These are phyloP conservation scores for Ornithorhynchus anatinus DNA, from an alignment of 2,113 vertebrate species.

Conservation along the genomic window DNA sequence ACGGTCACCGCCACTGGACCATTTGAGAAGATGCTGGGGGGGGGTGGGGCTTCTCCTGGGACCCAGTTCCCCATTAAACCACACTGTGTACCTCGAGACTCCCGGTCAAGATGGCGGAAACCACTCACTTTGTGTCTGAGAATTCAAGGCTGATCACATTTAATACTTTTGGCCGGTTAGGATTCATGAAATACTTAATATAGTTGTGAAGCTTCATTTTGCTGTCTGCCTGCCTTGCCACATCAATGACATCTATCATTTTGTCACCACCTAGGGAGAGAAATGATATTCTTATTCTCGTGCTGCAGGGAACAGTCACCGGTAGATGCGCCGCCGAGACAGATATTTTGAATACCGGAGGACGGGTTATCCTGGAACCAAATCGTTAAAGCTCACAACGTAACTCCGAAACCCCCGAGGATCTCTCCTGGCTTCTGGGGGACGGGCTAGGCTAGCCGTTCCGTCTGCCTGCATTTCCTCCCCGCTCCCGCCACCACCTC, in stretches of 20 bases:
- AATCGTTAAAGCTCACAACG: neutral
- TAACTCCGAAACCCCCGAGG: neutral
- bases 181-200: constrained; percentile 91
- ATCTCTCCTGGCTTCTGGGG: neutral
- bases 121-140: constrained; percentile 94
- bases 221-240: constrained; percentile 97
- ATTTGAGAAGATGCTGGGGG: neutral
- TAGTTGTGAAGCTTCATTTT: constrained; percentile 98
- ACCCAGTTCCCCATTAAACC: constrained; percentile 20
- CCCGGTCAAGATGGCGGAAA: constrained; percentile 14
- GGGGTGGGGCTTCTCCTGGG: constrained; percentile 8
- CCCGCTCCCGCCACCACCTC: too few relatives aligned
- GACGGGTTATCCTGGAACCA: neutral
- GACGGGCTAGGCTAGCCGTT: too few relatives aligned
- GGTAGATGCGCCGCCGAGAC: neutral
- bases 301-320: neutral
- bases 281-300: constrained; percentile 39
- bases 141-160: constrained; percentile 99
- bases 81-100: constrained; percentile 16
- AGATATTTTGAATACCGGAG: constrained; percentile 11
- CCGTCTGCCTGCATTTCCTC: too few relatives aligned
- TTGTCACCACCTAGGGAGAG: constrained; percentile 87
- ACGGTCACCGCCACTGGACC: neutral
- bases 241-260: constrained; percentile 97
- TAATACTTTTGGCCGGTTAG: constrained; percentile 92